A percentile compares a stretch with the other conserved stretches of the same genome.
phyloP scores from a whole-genome alignment of 2,113 vertebrate genomes.

The Pholis gunnellus region DNA sequence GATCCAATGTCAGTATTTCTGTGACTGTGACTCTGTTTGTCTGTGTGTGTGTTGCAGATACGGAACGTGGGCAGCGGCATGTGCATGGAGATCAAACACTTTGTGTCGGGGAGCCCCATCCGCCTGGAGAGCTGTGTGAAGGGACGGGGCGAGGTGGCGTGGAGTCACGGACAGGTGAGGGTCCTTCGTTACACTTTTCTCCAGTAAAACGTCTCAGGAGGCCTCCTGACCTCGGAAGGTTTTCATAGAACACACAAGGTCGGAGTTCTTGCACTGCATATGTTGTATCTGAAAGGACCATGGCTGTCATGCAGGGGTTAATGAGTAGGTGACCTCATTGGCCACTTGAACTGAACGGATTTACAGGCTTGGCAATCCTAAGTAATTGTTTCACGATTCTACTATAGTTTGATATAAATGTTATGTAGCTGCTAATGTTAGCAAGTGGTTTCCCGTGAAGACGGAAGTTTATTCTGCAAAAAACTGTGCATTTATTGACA shows the following conservation, averaged over 20 bases:
- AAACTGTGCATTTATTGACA: no score
- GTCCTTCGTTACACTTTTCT: background rate
- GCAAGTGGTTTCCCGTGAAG: no score
- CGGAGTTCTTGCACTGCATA: background rate
- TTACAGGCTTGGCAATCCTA: background rate
- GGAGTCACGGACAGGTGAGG: slow-evolving; percentile 93
- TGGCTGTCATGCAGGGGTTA: background rate
- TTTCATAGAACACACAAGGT: background rate
- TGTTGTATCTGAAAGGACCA: background rate
- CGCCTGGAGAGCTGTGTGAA: slow-evolving; percentile 91
- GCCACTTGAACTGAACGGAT: background rate
- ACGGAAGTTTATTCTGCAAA: no score
- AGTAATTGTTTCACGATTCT: no score
- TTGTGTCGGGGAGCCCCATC: slow-evolving; percentile 89
- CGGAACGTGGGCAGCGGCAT: slow-evolving; percentile 87
- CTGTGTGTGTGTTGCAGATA: slow-evolving; percentile 81
- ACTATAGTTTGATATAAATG: no score
- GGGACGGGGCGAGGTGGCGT: slow-evolving; percentile 87
- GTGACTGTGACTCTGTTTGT: background rate
- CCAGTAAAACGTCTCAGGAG: background rate
- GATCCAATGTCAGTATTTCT: background rate
- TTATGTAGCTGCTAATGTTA: no score
- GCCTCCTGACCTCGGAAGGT: background rate
- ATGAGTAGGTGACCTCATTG: background rate
- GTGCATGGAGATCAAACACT: slow-evolving; percentile 93